Evolutionary conservation across 2,888 invertebrate genomes (phyloP).

Genomic region (Congeria kusceri): DNA sequence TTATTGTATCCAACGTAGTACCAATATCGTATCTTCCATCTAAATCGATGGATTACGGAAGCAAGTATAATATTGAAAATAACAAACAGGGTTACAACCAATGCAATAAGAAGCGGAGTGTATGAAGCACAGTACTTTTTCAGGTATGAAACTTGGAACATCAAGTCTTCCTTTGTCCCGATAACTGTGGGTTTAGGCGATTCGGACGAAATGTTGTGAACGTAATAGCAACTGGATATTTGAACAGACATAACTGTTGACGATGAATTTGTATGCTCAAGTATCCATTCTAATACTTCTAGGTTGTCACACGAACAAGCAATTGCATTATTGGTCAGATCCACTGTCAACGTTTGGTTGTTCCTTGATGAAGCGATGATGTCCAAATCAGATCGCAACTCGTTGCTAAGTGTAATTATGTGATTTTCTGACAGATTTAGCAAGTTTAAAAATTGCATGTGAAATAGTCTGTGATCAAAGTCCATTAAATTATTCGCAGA

Average conservation of each 20-base stretch:
- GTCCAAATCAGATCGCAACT: background rate
- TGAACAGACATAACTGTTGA: background rate
- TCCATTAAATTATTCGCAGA: constrained; percentile 13
- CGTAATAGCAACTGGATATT: constrained; percentile 11
- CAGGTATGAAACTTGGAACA: background rate
- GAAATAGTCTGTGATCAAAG: constrained; percentile 28
- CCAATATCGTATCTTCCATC: constrained; percentile 50
- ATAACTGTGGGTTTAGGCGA: background rate
- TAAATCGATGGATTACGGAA: constrained; percentile 16
- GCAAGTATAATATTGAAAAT: constrained; percentile 28
- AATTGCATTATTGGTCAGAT: constrained; percentile 19
- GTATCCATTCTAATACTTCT: constrained; percentile 36
- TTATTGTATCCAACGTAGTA: constrained; percentile 24
- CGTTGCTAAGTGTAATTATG: background rate
- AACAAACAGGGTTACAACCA: constrained; percentile 4
- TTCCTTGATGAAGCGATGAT: background rate
- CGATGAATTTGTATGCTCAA: background rate
- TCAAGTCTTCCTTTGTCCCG: background rate
- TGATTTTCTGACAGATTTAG: constrained; percentile 21
- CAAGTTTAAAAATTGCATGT: constrained; percentile 19
- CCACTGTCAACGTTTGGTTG: constrained; percentile 1
- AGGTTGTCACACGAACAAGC: constrained; percentile 30
- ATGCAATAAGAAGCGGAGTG: constrained; percentile 11
- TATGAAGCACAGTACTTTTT: constrained; percentile 34
- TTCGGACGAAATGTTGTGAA: too few species aligned